A percentile compares a stretch with the other conserved stretches of the same genome.
Evolutionary conservation across 2,797 vertebrate genomes (phyloP).

Genomic region (Buphagus erythrorhynchus): DNA sequence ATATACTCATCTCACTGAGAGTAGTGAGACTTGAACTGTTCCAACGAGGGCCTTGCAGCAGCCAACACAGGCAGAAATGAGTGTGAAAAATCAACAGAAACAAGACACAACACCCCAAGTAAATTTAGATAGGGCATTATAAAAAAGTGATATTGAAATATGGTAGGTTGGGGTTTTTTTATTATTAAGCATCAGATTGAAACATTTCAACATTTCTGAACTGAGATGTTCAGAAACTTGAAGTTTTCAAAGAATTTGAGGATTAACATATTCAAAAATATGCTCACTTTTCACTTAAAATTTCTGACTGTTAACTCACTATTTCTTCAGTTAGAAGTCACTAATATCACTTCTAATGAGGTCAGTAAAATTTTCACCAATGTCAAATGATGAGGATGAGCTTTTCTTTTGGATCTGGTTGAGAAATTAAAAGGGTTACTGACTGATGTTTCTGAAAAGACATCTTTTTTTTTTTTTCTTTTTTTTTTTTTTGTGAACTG

Average conservation of each 20-base stretch:
- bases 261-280: not conserved
- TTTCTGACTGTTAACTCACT: not conserved
- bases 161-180: rapidly evolving
- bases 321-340: not conserved
- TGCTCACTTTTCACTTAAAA: not conserved
- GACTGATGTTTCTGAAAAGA: not conserved
- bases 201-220: not conserved
- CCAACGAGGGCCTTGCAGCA: not conserved
- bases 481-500: not conserved
- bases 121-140: not conserved
- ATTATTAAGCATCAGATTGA: not conserved
- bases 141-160: not conserved
- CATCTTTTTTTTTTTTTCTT: not conserved
- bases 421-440: not conserved
- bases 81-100: not conserved
- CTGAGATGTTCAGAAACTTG: not conserved
- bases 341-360: not conserved
- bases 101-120: not conserved
- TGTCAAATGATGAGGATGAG: not conserved
- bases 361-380: not conserved
- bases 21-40: not conserved
- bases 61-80: not conserved
- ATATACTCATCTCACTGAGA: not conserved
- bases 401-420: not conserved
- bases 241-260: not conserved